Evolutionary conservation across 2,113 vertebrate genomes (phyloP).

Genomic region (Syngnathus scovelli): DNA sequence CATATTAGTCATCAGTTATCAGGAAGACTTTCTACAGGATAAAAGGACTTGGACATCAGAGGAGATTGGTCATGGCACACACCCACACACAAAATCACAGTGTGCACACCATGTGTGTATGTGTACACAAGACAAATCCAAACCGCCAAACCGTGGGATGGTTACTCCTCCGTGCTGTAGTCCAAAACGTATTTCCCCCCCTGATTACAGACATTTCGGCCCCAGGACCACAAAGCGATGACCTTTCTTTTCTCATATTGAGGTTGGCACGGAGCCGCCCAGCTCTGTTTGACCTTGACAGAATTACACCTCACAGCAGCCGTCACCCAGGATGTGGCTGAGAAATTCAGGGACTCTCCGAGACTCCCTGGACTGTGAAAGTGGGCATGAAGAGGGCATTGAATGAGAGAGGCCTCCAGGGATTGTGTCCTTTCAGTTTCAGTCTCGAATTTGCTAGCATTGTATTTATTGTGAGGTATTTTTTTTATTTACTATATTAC

Average conservation of each 20-base stretch:
- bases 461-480: too few relatives aligned
- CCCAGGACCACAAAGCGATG: conserved; percentile 1
- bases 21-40: neutral
- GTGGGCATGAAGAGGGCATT: conserved; percentile 12
- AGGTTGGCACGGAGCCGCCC: conserved; percentile 24
- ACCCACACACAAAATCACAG: conserved; percentile 3
- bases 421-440: conserved; percentile 17
- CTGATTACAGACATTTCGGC: conserved; percentile 18
- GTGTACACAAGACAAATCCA: conserved; percentile 8
- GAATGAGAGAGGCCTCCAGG: neutral
- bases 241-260: conserved; percentile 17
- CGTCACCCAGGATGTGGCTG: conserved; percentile 41
- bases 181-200: conserved; percentile 35
- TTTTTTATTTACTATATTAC: too few relatives aligned
- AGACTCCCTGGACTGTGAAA: conserved; percentile 23
- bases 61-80: conserved; percentile 22
- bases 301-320: conserved; percentile 33
- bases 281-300: conserved; percentile 24
- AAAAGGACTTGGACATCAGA: conserved; percentile 18
- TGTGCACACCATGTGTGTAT: conserved; percentile 18
- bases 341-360: conserved; percentile 54
- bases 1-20: conserved; percentile 3
- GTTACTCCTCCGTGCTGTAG: conserved; percentile 32
- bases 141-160: conserved; percentile 35
- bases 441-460: neutral